Evolutionary conservation across 2,888 invertebrate species (phyloP).

Genomic region (Apamea epomidion): DNA sequence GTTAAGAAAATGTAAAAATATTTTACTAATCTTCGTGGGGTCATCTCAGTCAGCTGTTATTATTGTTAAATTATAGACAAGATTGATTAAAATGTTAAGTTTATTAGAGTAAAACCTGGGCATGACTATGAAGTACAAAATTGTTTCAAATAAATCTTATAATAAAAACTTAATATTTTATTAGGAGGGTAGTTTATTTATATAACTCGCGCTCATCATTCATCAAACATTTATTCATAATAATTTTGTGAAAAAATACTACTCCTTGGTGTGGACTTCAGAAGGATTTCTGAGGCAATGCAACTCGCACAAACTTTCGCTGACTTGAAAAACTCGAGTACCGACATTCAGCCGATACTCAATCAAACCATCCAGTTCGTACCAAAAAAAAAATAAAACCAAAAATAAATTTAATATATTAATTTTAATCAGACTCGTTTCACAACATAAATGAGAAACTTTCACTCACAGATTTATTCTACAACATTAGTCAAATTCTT

Average conservation of each 20-base stretch:
- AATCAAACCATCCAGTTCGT: slow-evolving; percentile 1
- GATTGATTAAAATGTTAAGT: slow-evolving; percentile 29
- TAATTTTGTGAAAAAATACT: not conserved
- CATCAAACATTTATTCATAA: slow-evolving; percentile 5
- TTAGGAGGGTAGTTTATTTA: not conserved
- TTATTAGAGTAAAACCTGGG: slow-evolving; percentile 41
- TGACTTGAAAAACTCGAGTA: not conserved
- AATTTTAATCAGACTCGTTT: slow-evolving; percentile 90
- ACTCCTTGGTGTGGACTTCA: not conserved
- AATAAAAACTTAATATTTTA: slow-evolving; percentile 8
- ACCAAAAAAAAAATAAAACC: slow-evolving; percentile 70
- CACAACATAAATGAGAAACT: slow-evolving; percentile 87
- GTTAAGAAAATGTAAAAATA: not conserved
- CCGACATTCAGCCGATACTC: not conserved
- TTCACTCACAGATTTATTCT: slow-evolving; percentile 78
- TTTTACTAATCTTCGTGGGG: not conserved
- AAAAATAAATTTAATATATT: slow-evolving; percentile 80
- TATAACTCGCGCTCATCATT: not conserved
- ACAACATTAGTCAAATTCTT: slow-evolving; percentile 78
- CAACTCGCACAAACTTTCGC: not conserved
- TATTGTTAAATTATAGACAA: slow-evolving; percentile 26
- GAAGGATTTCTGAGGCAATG: not conserved
- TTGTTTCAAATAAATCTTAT: slow-evolving; percentile 4
- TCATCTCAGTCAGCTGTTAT: not conserved
- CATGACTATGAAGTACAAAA: slow-evolving; percentile 26